Evolutionary conservation across 2,113 vertebrate species (phyloP).

Genomic region (Hylia prasina): DNA sequence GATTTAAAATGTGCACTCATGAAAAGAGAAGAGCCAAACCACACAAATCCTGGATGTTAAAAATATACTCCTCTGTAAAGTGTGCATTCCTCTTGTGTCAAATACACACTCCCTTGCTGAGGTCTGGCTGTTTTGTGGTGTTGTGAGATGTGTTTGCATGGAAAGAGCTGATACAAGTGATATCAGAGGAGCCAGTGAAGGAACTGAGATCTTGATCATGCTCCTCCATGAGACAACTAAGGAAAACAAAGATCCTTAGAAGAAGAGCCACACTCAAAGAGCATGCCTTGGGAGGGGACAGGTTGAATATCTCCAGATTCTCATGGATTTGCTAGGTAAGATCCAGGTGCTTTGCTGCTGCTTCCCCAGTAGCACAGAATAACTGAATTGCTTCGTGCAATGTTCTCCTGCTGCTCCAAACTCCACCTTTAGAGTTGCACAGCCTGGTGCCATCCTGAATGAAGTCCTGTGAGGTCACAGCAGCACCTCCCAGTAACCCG

Average conservation of each 20-base stretch:
- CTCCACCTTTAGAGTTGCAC: not conserved
- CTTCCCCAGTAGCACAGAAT: not conserved
- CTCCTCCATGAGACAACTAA: not conserved
- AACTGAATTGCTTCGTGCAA: not conserved
- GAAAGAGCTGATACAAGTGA: not conserved
- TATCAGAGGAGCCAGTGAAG: not conserved
- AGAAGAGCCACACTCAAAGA: not conserved
- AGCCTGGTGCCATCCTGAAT: not conserved
- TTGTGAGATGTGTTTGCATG: not conserved
- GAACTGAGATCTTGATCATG: not conserved
- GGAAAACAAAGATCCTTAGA: not conserved
- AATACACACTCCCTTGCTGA: not conserved
- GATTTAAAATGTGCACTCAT: not conserved
- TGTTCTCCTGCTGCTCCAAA: not conserved
- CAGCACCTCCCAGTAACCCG: not conserved
- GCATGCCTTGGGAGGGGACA: not conserved
- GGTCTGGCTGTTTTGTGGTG: not conserved
- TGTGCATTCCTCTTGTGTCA: not conserved
- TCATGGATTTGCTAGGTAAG: not conserved
- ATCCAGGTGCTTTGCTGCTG: not conserved
- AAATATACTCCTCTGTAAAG: not conserved
- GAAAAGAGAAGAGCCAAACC: slow-evolving; percentile 10
- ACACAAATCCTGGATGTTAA: not conserved
- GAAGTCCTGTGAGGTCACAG: not conserved
- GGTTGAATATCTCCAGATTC: not conserved